These are phyloP conservation scores for Trichoplusia ni DNA, from an alignment of 1,140 invertebrate species.

Conservation along the genomic window DNA sequence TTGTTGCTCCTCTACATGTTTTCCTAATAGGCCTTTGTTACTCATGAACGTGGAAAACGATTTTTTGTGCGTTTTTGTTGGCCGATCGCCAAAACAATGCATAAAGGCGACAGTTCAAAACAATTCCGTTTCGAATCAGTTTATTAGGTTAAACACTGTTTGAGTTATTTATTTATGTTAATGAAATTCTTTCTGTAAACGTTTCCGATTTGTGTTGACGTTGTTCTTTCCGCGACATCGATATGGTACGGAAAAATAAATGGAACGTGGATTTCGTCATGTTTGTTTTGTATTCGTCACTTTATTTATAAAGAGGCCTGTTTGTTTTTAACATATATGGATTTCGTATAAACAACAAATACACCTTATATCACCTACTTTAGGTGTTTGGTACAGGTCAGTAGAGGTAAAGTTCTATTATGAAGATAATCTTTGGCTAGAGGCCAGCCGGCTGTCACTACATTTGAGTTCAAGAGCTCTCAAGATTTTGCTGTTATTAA, in stretches of 20 bases:
- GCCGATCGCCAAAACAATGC: slow-evolving; percentile 14
- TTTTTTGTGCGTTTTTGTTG: slow-evolving; percentile 31
- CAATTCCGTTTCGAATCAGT: slow-evolving; percentile 13
- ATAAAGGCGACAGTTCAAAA: slow-evolving; percentile 7
- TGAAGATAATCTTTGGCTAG: no score
- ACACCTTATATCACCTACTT: no score
- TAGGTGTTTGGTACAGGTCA: no score
- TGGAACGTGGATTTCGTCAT: neutral
- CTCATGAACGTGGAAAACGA: slow-evolving; percentile 36
- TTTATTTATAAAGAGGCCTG: neutral
- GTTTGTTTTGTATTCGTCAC: neutral
- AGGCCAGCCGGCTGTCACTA: no score
- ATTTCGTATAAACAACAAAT: no score
- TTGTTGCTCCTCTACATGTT: slow-evolving; percentile 50
- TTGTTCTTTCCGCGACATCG: neutral
- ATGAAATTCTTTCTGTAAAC: neutral
- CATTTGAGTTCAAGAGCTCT: no score
- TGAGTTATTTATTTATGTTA: slow-evolving; percentile 8
- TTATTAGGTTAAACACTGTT: slow-evolving; percentile 34
- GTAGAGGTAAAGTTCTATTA: no score
- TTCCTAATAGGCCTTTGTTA: slow-evolving; percentile 58
- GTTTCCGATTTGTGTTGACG: neutral
- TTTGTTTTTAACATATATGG: neutral
- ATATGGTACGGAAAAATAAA: slow-evolving; percentile 8
- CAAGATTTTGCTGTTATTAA: no score